Percentiles rank a stretch among this genome's conserved stretches.
These are phyloP conservation scores for Typhlichthys subterraneus DNA, from an alignment of 2,797 vertebrate genomes.

Conservation along the genomic window DNA sequence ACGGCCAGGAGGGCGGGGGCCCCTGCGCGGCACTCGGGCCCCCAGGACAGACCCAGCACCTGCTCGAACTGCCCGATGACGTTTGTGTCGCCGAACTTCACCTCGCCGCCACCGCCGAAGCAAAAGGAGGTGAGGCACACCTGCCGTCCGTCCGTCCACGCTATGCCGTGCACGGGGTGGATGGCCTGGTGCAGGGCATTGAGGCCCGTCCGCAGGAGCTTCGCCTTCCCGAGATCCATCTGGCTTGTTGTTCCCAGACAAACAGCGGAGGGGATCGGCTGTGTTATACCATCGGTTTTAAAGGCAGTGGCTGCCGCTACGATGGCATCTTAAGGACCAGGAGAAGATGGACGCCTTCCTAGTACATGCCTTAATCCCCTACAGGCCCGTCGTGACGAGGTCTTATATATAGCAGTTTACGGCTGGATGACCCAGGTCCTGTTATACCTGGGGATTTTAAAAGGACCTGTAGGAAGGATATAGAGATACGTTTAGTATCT, in stretches of 20 bases:
- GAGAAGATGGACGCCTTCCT: constrained; percentile 72
- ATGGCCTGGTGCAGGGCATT: constrained; percentile 91
- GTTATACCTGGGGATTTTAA: constrained; percentile 14
- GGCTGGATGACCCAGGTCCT: constrained; percentile 63
- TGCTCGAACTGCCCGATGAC: constrained; percentile 94
- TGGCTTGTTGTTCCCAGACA: constrained; percentile 28
- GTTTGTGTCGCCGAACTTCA: constrained; percentile 87
- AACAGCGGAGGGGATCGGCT: constrained; percentile 15
- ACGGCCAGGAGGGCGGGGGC: constrained; percentile 86
- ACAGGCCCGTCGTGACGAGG: constrained; percentile 65
- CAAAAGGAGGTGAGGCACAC: constrained; percentile 86
- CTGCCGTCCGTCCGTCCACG: constrained; percentile 94
- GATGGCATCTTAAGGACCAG: constrained; percentile 71
- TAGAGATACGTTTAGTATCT: too few relatives aligned
- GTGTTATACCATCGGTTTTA: neutral
- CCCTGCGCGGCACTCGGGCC: constrained; percentile 73
- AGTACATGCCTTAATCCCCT: constrained; percentile 77
- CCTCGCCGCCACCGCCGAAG: constrained; percentile 73
- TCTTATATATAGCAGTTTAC: constrained; percentile 78
- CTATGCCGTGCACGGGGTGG: constrained; percentile 90
- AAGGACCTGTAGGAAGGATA: too few relatives aligned
- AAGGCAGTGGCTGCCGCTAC: constrained; percentile 47
- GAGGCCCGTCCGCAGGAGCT: constrained; percentile 89
- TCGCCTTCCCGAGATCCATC: constrained; percentile 95
- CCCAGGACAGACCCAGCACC: constrained; percentile 90